Evolutionary conservation across 2,797 vertebrate species (phyloP).

Genomic region (Crax fasciolata): DNA sequence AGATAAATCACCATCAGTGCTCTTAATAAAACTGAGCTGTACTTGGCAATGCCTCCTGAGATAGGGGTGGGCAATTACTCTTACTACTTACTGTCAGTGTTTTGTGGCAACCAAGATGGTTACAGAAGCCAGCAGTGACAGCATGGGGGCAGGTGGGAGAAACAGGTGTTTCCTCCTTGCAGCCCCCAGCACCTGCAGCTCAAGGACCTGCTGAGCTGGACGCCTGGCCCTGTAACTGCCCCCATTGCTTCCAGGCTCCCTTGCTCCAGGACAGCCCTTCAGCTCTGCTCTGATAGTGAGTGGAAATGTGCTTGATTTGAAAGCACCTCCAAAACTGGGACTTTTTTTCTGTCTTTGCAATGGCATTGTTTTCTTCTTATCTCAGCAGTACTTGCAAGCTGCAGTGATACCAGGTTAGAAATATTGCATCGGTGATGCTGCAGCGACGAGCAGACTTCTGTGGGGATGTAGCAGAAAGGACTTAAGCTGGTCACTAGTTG

Average conservation of each 20-base stretch:
- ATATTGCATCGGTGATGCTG: background rate
- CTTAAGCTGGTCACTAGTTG: background rate
- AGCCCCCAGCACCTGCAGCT: background rate
- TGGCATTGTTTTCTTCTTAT: background rate
- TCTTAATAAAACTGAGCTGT: background rate
- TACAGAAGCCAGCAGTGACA: background rate
- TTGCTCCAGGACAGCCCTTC: background rate
- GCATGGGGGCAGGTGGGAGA: background rate
- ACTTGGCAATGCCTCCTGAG: background rate
- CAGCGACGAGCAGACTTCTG: background rate
- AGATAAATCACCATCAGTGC: background rate
- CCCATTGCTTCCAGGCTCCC: background rate
- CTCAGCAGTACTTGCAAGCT: background rate
- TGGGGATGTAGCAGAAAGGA: fast-evolving
- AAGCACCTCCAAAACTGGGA: background rate
- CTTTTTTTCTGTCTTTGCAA: background rate
- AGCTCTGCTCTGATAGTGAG: background rate
- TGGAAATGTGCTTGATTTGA: background rate
- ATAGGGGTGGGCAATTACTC: background rate
- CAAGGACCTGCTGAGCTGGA: fast-evolving
- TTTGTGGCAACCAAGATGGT: fast-evolving
- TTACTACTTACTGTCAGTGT: background rate
- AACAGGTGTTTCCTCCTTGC: background rate
- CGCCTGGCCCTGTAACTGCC: fast-evolving
- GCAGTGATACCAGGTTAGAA: background rate